Conservation (phyloP, 2,797 vertebrate species). For the Argentina silus region DNA sequence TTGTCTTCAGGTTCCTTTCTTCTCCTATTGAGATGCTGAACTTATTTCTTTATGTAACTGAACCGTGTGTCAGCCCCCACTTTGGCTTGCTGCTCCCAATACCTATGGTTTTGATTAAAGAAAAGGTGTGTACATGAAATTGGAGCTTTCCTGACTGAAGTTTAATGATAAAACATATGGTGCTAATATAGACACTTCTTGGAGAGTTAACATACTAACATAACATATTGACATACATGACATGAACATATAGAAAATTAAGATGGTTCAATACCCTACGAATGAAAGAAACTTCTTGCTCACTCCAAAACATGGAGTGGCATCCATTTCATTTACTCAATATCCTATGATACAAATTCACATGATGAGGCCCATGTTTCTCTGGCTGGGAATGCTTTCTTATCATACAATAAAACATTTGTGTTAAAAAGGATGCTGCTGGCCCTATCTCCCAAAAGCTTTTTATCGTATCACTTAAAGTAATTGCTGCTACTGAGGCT, state of each 20-base stretch:
- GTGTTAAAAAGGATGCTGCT: neutral
- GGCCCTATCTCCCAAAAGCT: neutral
- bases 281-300: too few species aligned
- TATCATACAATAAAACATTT: neutral
- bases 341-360: neutral
- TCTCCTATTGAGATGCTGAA: constrained; percentile 44
- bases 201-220: constrained; percentile 35
- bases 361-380: neutral
- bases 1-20: constrained; percentile 61
- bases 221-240: neutral
- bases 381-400: neutral
- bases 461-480: constrained; percentile 24
- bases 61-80: constrained; percentile 44
- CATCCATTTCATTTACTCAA: neutral
- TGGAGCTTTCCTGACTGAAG: constrained; percentile 47
- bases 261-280: neutral
- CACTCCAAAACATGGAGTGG: too few species aligned
- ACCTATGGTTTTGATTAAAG: constrained; percentile 69
- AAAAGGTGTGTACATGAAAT: constrained; percentile 29
- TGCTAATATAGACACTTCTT: constrained; percentile 59
- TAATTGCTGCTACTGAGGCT: constrained; percentile 39
- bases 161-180: constrained; percentile 20
- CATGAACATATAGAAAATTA: neutral
- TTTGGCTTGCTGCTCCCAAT: constrained; percentile 36
- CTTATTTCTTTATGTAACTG: constrained; percentile 58